Percentiles rank a stretch among this genome's conserved stretches.
phyloP scores from a whole-genome alignment of 35 echinoderm and acorn worm genomes.

The Amphiura filiformis region DNA sequence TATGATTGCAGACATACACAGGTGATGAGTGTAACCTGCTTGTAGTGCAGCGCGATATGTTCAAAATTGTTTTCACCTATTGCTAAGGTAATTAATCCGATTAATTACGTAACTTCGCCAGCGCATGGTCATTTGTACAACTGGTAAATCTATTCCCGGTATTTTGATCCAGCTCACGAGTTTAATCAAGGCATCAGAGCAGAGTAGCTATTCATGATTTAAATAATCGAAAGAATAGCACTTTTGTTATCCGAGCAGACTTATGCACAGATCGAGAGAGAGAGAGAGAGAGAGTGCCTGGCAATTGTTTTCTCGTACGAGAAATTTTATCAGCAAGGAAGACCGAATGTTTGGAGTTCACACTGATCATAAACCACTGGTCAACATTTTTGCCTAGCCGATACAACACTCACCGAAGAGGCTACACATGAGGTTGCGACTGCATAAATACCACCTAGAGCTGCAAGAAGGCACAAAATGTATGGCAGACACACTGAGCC shows the following conservation, averaged over 20 bases:
- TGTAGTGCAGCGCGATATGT: too few relatives aligned
- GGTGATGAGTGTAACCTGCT: too few relatives aligned
- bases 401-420: conserved; percentile 47
- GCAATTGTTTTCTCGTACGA: conserved; percentile 45
- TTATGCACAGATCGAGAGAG: conserved; percentile 61
- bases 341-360: conserved; percentile 2
- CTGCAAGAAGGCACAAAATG: conserved; percentile 26
- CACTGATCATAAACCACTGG: conserved; percentile 65
- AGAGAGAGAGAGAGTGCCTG: conserved; percentile 4
- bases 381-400: conserved; percentile 52
- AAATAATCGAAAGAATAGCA: too few relatives aligned
- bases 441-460: conserved; percentile 53
- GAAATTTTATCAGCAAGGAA: conserved; percentile 49
- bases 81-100: too few relatives aligned
- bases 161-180: too few relatives aligned
- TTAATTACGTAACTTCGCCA: too few relatives aligned
- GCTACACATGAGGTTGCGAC: conserved; percentile 70
- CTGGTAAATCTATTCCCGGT: too few relatives aligned
- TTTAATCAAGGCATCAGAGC: too few relatives aligned
- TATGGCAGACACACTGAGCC: conserved; percentile 20
- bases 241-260: conserved; percentile 8
- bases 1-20: too few relatives aligned
- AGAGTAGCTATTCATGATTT: too few relatives aligned
- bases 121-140: too few relatives aligned
- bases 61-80: too few relatives aligned